Percentiles rank a stretch among this genome's conserved stretches.
Evolutionary conservation across 2,113 vertebrate genomes (phyloP).

Genomic region (Tragulus kanchil): DNA sequence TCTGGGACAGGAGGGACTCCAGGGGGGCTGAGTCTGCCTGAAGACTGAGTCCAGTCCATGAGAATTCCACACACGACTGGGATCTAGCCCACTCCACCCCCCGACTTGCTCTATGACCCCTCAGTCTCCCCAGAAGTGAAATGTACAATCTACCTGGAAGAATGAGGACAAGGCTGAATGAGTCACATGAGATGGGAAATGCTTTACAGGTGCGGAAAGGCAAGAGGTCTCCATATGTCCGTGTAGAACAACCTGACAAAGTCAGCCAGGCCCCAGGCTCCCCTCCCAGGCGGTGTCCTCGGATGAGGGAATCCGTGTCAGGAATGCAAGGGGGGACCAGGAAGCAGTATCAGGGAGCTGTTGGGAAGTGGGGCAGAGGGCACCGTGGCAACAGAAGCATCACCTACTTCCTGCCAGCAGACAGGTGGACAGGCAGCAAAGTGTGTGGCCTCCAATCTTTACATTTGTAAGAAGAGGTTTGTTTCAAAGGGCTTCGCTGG

Average conservation of each 20-base stretch:
- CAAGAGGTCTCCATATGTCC: neutral
- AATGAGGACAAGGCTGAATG: neutral
- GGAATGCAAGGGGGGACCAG: neutral
- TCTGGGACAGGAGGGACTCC: neutral
- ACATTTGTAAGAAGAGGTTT: conserved; percentile 1
- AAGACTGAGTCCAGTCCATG: neutral
- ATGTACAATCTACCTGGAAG: neutral
- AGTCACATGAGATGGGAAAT: neutral
- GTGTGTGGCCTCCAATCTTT: neutral
- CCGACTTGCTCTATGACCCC: neutral
- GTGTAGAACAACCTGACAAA: neutral
- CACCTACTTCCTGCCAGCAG: neutral
- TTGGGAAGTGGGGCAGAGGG: neutral
- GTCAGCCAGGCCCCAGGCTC: neutral
- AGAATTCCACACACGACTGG: neutral
- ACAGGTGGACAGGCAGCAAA: neutral
- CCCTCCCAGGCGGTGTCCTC: neutral
- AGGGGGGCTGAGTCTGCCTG: neutral
- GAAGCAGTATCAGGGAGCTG: neutral
- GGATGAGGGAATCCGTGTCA: neutral
- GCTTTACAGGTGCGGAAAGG: neutral
- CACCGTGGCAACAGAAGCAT: neutral
- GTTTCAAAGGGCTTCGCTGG: neutral
- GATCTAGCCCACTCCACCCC: neutral
- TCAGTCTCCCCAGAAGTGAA: neutral